Conservation (phyloP, 2,888 invertebrate species). For the Macaria liturata region DNA sequence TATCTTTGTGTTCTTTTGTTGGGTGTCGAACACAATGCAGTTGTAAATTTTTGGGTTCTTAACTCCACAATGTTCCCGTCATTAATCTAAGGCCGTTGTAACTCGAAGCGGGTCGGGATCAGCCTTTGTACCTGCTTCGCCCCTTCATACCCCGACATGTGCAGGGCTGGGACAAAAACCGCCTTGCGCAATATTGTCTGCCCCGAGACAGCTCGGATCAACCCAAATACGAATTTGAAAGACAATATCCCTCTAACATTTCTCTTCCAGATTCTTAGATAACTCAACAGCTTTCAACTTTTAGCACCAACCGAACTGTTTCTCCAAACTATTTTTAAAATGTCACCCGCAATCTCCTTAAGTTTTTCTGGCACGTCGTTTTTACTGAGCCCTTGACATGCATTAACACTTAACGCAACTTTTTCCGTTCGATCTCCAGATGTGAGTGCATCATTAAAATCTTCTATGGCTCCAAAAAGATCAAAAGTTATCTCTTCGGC, state of each 20-base stretch:
- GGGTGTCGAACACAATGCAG: constrained; percentile 68
- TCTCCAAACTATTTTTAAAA: constrained; percentile 71
- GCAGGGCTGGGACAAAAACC: constrained; percentile 68
- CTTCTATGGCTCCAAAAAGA: constrained; percentile 78
- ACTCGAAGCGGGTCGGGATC: constrained; percentile 71
- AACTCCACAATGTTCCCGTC: constrained; percentile 79
- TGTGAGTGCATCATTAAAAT: constrained; percentile 81
- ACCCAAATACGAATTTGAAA: constrained; percentile 56
- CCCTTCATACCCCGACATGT: constrained; percentile 75
- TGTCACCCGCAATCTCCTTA: constrained; percentile 74
- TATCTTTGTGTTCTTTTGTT: constrained; percentile 78
- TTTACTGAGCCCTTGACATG: constrained; percentile 76
- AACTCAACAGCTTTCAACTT: constrained; percentile 40
- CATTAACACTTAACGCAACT: constrained; percentile 80
- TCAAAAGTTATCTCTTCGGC: constrained; percentile 80
- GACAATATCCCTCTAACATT: constrained; percentile 10
- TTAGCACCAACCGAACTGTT: constrained; percentile 49
- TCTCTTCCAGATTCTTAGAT: constrained; percentile 10
- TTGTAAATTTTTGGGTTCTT: constrained; percentile 82
- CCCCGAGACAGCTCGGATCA: constrained; percentile 52
- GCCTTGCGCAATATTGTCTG: constrained; percentile 74
- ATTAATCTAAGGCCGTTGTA: constrained; percentile 80
- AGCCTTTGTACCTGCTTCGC: constrained; percentile 75
- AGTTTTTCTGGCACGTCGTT: constrained; percentile 76
- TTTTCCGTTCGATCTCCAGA: constrained; percentile 77